These are phyloP conservation scores for Laticauda laticaudata DNA, from an alignment of 2,113 vertebrate genomes.

Conservation along the genomic window DNA sequence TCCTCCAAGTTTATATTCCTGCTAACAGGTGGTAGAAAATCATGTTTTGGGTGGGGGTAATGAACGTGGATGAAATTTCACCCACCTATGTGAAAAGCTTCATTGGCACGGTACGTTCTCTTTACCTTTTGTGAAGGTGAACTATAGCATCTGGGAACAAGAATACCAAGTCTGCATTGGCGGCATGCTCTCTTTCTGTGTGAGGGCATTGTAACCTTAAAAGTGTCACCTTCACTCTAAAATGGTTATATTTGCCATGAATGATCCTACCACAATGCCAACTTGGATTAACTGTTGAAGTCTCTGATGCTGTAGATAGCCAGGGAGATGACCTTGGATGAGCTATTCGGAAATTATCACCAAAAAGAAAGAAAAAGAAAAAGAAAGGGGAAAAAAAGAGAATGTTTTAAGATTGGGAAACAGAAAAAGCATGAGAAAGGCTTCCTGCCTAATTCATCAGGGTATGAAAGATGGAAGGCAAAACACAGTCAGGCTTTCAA, in stretches of 20 bases:
- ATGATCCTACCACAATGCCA: background rate
- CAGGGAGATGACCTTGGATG: background rate
- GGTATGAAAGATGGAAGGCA: background rate
- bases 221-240: background rate
- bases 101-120: background rate
- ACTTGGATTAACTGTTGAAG: background rate
- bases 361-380: background rate
- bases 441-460: background rate
- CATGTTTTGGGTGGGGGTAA: background rate
- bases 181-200: background rate
- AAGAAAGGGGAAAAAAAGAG: background rate
- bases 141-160: background rate
- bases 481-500: background rate
- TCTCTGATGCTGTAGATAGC: background rate
- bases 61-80: background rate
- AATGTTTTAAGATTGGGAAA: background rate
- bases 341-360: background rate
- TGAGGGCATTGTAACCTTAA: background rate
- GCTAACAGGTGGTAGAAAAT: background rate
- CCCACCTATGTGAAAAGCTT: background rate
- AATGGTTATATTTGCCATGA: background rate
- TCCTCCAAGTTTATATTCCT: background rate
- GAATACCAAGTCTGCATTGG: background rate
- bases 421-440: background rate
- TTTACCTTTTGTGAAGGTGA: background rate